Base-by-base conservation (phyloP, 2,888 invertebrate species). In the Limulus polyphemus region DNA sequence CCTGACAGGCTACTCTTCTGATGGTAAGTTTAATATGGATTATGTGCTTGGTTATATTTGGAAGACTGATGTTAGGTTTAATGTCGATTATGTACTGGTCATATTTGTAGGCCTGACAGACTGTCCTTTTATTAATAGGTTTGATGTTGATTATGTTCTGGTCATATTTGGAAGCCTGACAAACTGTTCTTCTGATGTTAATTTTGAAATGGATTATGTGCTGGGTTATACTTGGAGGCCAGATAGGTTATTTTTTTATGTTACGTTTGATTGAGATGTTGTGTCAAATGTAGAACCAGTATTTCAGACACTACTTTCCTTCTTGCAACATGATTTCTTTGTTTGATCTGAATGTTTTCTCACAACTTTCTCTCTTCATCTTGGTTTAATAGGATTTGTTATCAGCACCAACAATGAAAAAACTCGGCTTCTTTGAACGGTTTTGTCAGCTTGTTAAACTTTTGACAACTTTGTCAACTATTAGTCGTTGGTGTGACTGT, bases 131-230 rank as follows among this genome's bases (percentile, higher is more conserved):
- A 98, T 99, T 97, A 80, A 84, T 65, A 97, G 98, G 75, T 77
- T 98, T 52, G 98, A 99, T 75, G 98, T 99, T 1, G 90, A 97
- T 77, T 99, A 99, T 76, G 98, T 99, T 14, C 81, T 98, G 1
- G 97, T 98, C 2, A 97, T 98, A 73, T 98, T 98, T 77, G 98
- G 98, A 14, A 98, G 98, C n/a, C 82, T 98, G 0, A 95, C 95
- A 0, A 98, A 98, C 0, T 99, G 98, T 76, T 95, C 95, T 0
- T 95, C 95, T 0, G 98, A 99, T 78, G 98, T 88, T 89, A 72
- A 79, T 80, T 67, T 32, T 32, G 4, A 32, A 12, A 48, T 32
- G 32, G 32, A 32, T 32, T 32, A 32, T 4, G 32, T 2, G 4
- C 32, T 32, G 32, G 4, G 32, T 32, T 32, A 32, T 32, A 32